Percentiles rank a stretch among this genome's conserved stretches.
Evolutionary conservation across 1,140 invertebrate genomes (phyloP).

Genomic region (Dryas iulia): DNA sequence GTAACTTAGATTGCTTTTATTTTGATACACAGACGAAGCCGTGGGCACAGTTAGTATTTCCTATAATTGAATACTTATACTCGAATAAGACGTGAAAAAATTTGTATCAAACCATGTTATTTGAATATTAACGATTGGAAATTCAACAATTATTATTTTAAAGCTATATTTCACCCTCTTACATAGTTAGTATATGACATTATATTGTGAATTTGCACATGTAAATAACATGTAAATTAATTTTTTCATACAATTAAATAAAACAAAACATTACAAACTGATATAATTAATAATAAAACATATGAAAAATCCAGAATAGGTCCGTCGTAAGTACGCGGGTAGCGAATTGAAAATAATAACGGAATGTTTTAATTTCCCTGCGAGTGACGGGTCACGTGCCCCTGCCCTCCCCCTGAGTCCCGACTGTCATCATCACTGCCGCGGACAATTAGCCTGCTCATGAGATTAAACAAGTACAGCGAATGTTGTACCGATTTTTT

Average conservation of each 20-base stretch:
- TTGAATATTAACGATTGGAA: background rate
- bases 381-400: conserved; percentile 77
- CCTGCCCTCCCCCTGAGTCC: conserved; percentile 34
- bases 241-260: background rate
- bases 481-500: conserved; percentile 54
- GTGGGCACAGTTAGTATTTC: too few species aligned
- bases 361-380: conserved; percentile 79
- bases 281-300: background rate
- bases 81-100: background rate
- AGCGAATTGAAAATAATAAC: conserved; percentile 74
- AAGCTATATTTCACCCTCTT: conserved; percentile 38
- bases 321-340: conserved; percentile 30
- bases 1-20: too few species aligned
- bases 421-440: conserved; percentile 74
- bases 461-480: conserved; percentile 73
- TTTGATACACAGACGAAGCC: too few species aligned
- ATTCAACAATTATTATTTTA: background rate
- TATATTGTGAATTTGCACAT: conserved; percentile 69
- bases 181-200: conserved; percentile 61
- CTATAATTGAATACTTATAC: too few species aligned
- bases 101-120: background rate
- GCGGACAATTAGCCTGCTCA: conserved; percentile 74
- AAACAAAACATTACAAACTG: background rate
- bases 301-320: conserved; percentile 14
- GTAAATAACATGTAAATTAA: conserved; percentile 59